Conservation (phyloP, 2,888 invertebrate genomes). For the Pardosa pseudoannulata region DNA sequence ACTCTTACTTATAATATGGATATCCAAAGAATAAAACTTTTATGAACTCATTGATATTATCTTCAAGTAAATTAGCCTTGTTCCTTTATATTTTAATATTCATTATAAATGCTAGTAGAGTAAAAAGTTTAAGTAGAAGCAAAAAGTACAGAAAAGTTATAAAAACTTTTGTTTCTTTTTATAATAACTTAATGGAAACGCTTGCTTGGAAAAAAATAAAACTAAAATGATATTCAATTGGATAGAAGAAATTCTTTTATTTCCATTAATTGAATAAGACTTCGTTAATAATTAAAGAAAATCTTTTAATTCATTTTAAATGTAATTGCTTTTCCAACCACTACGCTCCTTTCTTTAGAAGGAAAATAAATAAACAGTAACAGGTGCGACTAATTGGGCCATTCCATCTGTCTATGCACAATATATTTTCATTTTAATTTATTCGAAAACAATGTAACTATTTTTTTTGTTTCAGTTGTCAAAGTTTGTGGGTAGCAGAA, state of each 20-base stretch:
- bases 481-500: neutral
- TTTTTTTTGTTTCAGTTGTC: neutral
- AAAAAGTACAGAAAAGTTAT: too few species aligned
- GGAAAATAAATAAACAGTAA: neutral
- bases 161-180: too few species aligned
- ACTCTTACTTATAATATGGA: too few species aligned
- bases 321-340: neutral
- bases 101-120: too few species aligned
- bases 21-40: too few species aligned
- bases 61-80: too few species aligned
- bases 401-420: neutral
- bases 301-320: neutral
- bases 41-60: too few species aligned
- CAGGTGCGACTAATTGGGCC: neutral
- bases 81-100: too few species aligned
- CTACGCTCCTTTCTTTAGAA: neutral
- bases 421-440: neutral
- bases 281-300: neutral
- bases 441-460: neutral
- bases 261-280: neutral
- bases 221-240: too few species aligned
- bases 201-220: too few species aligned
- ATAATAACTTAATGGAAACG: too few species aligned
- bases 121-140: too few species aligned
- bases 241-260: neutral